A percentile compares a stretch with the other conserved stretches of the same genome.
phyloP scores from a whole-genome alignment of 2,888 invertebrate species.

The Coenonympha glycerion region DNA sequence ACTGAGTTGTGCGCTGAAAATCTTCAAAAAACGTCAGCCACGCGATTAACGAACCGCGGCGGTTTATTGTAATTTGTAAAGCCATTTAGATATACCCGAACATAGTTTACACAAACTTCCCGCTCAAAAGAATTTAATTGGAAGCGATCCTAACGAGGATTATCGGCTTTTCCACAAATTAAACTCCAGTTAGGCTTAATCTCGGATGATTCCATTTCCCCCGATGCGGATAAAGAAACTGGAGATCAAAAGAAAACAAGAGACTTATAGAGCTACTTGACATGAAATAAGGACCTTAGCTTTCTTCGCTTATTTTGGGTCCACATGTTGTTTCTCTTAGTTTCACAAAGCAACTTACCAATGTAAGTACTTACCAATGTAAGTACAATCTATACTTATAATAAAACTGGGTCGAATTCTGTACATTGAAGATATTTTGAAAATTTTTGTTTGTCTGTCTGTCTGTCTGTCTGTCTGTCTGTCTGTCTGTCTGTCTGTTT shows the following conservation, averaged over 20 bases:
- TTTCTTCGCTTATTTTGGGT: too few species aligned
- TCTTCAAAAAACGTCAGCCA: neutral
- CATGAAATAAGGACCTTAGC: neutral
- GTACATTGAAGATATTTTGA: too few species aligned
- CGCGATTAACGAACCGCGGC: neutral
- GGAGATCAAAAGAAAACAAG: neutral
- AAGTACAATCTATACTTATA: too few species aligned
- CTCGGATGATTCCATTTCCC: conserved; percentile 10
- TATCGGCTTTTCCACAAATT: conserved; percentile 16
- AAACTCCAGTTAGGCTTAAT: conserved; percentile 14
- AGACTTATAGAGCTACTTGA: neutral
- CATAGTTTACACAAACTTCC: neutral
- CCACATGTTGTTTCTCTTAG: too few species aligned
- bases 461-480: too few species aligned
- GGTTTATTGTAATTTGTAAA: neutral
- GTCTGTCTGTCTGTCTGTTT: too few species aligned
- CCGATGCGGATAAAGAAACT: neutral
- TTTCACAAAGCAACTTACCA: too few species aligned
- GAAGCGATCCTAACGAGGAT: conserved; percentile 3
- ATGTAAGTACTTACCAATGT: too few species aligned
- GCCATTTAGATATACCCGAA: neutral
- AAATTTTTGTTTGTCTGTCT: too few species aligned
- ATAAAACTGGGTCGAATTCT: too few species aligned
- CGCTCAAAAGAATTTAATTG: conserved; percentile 9
- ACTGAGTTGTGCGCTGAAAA: too few species aligned